phyloP scores from a whole-genome alignment of 2,888 invertebrate species.

The Steinernema scapterisci region DNA sequence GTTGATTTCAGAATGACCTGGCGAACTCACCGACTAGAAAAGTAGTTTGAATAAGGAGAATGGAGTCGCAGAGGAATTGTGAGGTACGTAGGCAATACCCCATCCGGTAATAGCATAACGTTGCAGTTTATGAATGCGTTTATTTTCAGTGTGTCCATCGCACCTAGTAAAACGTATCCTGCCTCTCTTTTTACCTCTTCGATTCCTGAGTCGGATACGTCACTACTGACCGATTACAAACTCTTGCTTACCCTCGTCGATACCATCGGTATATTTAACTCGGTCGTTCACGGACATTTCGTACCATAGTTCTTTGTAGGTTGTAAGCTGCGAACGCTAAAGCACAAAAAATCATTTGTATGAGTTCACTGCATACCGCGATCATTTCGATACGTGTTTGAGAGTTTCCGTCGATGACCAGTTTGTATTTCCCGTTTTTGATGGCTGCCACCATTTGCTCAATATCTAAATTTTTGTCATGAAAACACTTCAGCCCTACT shows the following conservation, averaged over 20 bases:
- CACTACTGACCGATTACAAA: not conserved
- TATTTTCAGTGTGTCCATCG: conserved; percentile 54
- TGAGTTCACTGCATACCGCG: conserved; percentile 44
- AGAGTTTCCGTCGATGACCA: conserved; percentile 56
- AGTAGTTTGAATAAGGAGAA: conserved; percentile 18
- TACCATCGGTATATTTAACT: conserved; percentile 54
- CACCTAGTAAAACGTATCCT: conserved; percentile 54
- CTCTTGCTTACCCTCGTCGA: conserved; percentile 42
- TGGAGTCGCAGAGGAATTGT: conserved; percentile 53
- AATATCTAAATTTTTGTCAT: conserved; percentile 48
- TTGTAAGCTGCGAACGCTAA: conserved; percentile 39
- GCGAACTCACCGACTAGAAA: conserved; percentile 11
- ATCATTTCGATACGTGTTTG: conserved; percentile 56
- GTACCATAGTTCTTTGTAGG: conserved; percentile 50
- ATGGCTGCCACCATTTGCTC: conserved; percentile 51
- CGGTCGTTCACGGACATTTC: conserved; percentile 53
- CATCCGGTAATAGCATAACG: conserved; percentile 48
- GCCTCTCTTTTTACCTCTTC: conserved; percentile 42
- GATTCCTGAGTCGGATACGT: conserved; percentile 39
- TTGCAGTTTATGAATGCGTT: conserved; percentile 52
- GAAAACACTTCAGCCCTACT: too few relatives aligned
- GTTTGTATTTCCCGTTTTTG: conserved; percentile 47
- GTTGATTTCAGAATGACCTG: too few relatives aligned
- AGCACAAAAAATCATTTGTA: too few relatives aligned
- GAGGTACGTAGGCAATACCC: conserved; percentile 54